Evolutionary conservation across 2,888 invertebrate genomes (phyloP).

Genomic region (Eumacrocentrus americanus): DNA sequence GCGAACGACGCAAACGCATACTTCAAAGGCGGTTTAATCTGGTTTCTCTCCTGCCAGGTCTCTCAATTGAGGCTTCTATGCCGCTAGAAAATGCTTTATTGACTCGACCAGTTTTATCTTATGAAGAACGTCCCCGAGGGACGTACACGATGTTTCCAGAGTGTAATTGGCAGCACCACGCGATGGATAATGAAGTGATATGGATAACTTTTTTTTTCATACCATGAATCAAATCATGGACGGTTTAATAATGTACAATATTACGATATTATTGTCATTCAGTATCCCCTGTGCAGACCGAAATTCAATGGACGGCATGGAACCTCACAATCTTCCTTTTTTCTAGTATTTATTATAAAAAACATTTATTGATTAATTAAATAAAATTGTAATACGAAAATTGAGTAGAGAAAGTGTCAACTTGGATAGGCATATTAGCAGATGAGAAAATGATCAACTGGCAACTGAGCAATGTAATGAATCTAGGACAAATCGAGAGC

Average conservation of each 20-base stretch:
- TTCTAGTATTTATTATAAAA: not conserved
- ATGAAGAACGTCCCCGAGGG: conserved; percentile 16
- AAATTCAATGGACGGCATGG: not conserved
- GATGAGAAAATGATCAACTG: conserved; percentile 4
- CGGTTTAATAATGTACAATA: no score
- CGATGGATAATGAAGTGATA: no score
- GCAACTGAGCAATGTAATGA: not conserved
- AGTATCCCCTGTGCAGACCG: no score
- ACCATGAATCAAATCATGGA: no score
- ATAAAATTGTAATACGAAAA: not conserved
- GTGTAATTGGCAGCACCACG: conserved; percentile 22
- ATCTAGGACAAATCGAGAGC: conserved; percentile 29
- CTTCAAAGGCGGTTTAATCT: conserved; percentile 32
- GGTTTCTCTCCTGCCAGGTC: conserved; percentile 23
- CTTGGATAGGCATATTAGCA: not conserved
- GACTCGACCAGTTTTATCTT: conserved; percentile 22
- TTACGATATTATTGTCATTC: no score
- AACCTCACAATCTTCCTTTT: not conserved
- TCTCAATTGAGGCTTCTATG: conserved; percentile 32
- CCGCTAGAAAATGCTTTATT: conserved; percentile 23
- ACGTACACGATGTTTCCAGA: conserved; percentile 2
- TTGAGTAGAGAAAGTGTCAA: conserved; percentile 25
- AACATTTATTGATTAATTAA: not conserved
- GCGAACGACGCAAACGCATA: not conserved
- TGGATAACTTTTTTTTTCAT: no score